phyloP scores from a whole-genome alignment of 2,888 invertebrate genomes.

The Slavum lentiscoides region DNA sequence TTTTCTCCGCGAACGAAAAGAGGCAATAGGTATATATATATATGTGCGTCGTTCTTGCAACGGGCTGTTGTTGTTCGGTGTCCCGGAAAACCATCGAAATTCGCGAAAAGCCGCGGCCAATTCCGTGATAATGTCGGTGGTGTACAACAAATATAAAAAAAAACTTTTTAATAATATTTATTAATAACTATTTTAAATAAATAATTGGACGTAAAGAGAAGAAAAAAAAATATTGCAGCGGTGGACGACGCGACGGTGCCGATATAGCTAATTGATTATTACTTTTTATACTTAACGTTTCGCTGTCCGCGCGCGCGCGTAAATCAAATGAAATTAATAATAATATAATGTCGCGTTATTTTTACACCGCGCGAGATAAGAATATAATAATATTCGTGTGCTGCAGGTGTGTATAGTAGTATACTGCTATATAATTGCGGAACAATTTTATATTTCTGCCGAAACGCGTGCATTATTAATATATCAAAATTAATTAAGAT shows the following conservation, averaged over 20 bases:
- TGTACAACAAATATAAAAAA: slow-evolving; percentile 37
- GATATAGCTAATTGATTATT: slow-evolving; percentile 14
- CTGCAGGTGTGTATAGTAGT: too few relatives aligned
- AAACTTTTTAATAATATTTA: slow-evolving; percentile 42
- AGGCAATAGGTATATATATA: too few relatives aligned
- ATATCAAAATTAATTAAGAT: background rate
- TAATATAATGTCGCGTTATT: too few relatives aligned
- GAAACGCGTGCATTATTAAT: background rate
- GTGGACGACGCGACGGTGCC: too few relatives aligned
- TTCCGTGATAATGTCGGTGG: slow-evolving; percentile 6
- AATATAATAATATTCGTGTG: too few relatives aligned
- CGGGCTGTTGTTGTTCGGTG: too few relatives aligned
- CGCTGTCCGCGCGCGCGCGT: background rate
- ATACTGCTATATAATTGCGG: too few relatives aligned
- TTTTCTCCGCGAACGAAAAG: slow-evolving; percentile 17
- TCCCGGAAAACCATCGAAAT: slow-evolving; percentile 32
- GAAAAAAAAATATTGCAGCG: background rate
- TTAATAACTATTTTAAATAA: slow-evolving; percentile 45
- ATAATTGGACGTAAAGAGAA: slow-evolving; percentile 26
- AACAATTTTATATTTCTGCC: too few relatives aligned
- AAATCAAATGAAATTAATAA: slow-evolving; percentile 32
- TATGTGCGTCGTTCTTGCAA: too few relatives aligned
- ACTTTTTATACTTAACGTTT: slow-evolving; percentile 6
- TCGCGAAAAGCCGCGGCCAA: slow-evolving; percentile 12
- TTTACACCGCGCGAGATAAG: too few relatives aligned